These are phyloP conservation scores for Salvelinus alpinus DNA, from an alignment of 2,113 vertebrate species.

Conservation along the genomic window DNA sequence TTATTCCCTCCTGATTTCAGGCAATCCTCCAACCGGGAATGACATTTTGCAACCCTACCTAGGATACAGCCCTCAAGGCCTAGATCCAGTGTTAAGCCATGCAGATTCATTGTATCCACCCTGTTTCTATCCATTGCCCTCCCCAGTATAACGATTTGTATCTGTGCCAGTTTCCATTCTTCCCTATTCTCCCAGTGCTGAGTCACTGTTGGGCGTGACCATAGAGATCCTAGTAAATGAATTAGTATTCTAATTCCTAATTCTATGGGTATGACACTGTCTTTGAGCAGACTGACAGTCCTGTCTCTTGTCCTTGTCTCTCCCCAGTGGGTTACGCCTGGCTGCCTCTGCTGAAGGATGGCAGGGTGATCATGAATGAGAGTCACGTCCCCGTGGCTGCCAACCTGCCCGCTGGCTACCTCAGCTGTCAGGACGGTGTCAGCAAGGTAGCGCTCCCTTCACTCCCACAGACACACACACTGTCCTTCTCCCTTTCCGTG, in stretches of 20 bases:
- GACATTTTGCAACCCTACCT: no score
- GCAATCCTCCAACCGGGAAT: no score
- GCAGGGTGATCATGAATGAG: constrained; percentile 89
- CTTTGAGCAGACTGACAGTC: constrained; percentile 10
- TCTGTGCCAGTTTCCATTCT: background rate
- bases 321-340: constrained; percentile 92
- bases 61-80: no score
- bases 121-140: background rate
- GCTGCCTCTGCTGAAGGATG: constrained; percentile 94
- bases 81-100: background rate
- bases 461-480: background rate
- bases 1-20: no score
- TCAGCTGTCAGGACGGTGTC: constrained; percentile 84
- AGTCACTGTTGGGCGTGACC: background rate
- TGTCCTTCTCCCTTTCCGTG: no score
- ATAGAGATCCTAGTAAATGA: no score
- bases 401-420: constrained; percentile 90
- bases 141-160: background rate
- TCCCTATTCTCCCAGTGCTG: background rate
- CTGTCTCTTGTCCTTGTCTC: constrained; percentile 6
- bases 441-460: constrained; percentile 79
- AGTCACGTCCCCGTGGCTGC: constrained; percentile 86
- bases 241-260: background rate
- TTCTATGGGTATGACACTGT: background rate
- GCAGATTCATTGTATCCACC: no score